A percentile compares a stretch with the other conserved stretches of the same genome.
These are phyloP conservation scores for Scyliorhinus canicula DNA, from an alignment of 2,797 vertebrate species.

Conservation along the genomic window DNA sequence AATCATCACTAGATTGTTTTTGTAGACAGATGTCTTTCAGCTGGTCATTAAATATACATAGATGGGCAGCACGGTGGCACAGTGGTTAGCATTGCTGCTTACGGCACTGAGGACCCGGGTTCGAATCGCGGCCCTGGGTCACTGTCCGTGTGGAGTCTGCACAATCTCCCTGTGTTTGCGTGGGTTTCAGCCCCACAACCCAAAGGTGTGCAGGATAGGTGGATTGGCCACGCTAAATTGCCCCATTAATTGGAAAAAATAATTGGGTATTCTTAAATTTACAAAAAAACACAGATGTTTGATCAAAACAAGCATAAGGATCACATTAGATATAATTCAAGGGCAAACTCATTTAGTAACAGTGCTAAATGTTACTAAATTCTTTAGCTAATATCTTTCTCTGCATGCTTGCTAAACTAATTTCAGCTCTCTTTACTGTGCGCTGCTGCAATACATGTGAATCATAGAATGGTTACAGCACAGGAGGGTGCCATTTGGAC, in stretches of 20 bases:
- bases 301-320: background rate
- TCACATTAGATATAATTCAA: slow-evolving; percentile 7
- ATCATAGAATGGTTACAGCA: background rate
- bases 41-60: slow-evolving; percentile 30
- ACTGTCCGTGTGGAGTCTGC: too few species aligned
- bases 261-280: too few species aligned
- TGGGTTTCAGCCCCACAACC: too few species aligned
- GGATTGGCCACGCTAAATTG: too few species aligned
- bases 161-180: too few species aligned
- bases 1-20: background rate
- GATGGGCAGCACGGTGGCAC: too few species aligned
- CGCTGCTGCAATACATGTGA: background rate
- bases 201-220: too few species aligned
- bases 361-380: background rate
- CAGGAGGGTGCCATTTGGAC: background rate
- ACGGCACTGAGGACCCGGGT: too few species aligned
- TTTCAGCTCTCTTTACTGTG: background rate
- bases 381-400: background rate
- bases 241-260: too few species aligned
- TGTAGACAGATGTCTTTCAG: background rate
- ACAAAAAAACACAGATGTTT: too few species aligned
- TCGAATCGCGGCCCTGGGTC: too few species aligned
- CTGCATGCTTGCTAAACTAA: background rate
- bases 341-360: background rate
- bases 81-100: too few species aligned